Evolutionary conservation across 2,888 invertebrate genomes (phyloP).

Genomic region (Emmelina monodactyla): DNA sequence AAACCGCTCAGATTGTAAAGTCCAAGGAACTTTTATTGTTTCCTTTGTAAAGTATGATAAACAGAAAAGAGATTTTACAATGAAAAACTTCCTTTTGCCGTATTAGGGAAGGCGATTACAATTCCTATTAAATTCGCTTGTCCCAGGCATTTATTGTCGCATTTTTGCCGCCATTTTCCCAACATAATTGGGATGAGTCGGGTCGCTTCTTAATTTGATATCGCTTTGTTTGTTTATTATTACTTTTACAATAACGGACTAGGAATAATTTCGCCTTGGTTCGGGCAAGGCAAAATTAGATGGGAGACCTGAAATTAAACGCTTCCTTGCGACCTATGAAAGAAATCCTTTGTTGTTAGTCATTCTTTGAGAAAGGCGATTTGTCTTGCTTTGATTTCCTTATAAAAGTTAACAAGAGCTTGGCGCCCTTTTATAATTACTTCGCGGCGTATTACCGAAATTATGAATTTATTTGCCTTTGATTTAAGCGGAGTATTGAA

Average conservation of each 20-base stretch:
- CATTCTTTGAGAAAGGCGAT: no score
- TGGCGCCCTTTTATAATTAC: neutral
- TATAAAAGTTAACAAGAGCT: neutral
- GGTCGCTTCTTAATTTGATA: slow-evolving; percentile 40
- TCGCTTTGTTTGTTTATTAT: slow-evolving; percentile 35
- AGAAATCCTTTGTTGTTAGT: no score
- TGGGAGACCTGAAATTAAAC: no score
- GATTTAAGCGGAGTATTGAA: no score
- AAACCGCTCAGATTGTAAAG: slow-evolving; percentile 52
- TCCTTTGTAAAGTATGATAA: slow-evolving; percentile 42
- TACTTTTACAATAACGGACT: slow-evolving; percentile 24
- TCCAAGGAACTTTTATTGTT: slow-evolving; percentile 52
- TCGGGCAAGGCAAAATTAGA: neutral
- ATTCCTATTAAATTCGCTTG: slow-evolving; percentile 42
- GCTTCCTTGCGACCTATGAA: no score
- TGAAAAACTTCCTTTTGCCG: slow-evolving; percentile 40
- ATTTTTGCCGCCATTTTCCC: slow-evolving; percentile 39
- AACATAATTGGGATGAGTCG: slow-evolving; percentile 48
- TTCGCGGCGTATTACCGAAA: no score
- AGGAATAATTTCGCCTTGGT: slow-evolving; percentile 11
- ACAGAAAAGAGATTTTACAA: slow-evolving; percentile 46
- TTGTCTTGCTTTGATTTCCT: no score
- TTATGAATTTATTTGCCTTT: no score
- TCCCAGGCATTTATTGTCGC: slow-evolving; percentile 29
- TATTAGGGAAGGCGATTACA: slow-evolving; percentile 37